Base-by-base conservation (phyloP, 2,797 vertebrate species). In the Micropoecilia bifurca region DNA sequence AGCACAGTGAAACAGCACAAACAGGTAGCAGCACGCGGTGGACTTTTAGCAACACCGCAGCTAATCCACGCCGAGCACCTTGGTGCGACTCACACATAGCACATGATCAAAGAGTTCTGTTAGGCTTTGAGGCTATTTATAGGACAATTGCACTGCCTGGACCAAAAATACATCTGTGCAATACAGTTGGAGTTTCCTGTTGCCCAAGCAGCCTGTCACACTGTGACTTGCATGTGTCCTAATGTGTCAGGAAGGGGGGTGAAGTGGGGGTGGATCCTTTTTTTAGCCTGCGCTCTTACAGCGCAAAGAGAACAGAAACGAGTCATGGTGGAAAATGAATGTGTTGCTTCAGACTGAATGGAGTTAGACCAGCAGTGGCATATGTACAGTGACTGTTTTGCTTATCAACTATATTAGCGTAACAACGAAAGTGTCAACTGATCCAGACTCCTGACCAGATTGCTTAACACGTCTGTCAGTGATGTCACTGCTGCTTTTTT, bases 171-270 rank as follows among this genome's bases (percentile, higher is more conserved):
- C 77, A 78, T 82, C 47, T 78, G 76, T 81, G 87, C 83, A 82
- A 77, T 82, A 87, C 83, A 76, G 89, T 87, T 85, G 87, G 91
- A 87, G 85, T 89, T 92, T 90, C 91, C 91, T 90, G 82, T 90
- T 92, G 78, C 83, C 81, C 83, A 55, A 83, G 33, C 80, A 46
- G 76, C 57, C 78, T 76, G 45, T 81, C 79, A 73, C 77, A 75
- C 57, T 46, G 57, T 77, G 85, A 85, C 47, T 81, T 5, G 16
- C 55, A 50, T 28, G 77, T 61, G 59, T 43, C 72, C 78, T 48
- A 61, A 71, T 77, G 78, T 43, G 69, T 83, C 78, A 74, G 61
- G 74, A 43, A 25, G 20, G 48, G 48, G 48, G 48, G 7, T 25
- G 48, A 22, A 0, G 48, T 1, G 71, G 75, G 28, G 63, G 74